phyloP scores from a whole-genome alignment of 2,113 vertebrate species.

The Ploceus nigricollis region DNA sequence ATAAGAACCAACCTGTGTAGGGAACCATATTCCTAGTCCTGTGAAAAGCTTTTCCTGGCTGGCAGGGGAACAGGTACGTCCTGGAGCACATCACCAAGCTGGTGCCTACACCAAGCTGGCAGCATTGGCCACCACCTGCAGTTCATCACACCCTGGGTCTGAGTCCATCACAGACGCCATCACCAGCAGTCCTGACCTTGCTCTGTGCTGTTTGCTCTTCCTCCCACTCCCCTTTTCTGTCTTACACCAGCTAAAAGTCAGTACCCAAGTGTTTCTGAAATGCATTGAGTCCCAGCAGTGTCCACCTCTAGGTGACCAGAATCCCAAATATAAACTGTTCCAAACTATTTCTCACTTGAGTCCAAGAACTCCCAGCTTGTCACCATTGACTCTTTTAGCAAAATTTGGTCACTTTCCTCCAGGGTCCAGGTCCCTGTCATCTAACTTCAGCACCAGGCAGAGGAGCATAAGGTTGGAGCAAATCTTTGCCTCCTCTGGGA shows the following conservation, averaged over 20 bases:
- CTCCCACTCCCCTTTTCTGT: not conserved
- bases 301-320: not conserved
- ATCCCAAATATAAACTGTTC: not conserved
- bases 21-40: not conserved
- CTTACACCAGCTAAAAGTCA: not conserved
- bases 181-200: not conserved
- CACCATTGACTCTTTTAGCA: not conserved
- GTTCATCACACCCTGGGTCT: not conserved
- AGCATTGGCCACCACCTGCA: not conserved
- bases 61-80: not conserved
- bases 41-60: not conserved
- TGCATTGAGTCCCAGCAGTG: not conserved
- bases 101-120: not conserved
- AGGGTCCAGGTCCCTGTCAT: not conserved
- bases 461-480: not conserved
- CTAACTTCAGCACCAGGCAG: not conserved
- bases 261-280: not conserved
- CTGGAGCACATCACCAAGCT: not conserved
- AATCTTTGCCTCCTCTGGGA: not conserved
- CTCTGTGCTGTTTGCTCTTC: not conserved
- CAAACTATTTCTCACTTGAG: not conserved
- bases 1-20: fast-evolving
- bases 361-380: not conserved
- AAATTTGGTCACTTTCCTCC: not conserved
- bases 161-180: not conserved